Percentiles rank a stretch among this genome's conserved stretches.
Conservation (phyloP, 2,113 vertebrate genomes). For the Perca schrenkii region DNA sequence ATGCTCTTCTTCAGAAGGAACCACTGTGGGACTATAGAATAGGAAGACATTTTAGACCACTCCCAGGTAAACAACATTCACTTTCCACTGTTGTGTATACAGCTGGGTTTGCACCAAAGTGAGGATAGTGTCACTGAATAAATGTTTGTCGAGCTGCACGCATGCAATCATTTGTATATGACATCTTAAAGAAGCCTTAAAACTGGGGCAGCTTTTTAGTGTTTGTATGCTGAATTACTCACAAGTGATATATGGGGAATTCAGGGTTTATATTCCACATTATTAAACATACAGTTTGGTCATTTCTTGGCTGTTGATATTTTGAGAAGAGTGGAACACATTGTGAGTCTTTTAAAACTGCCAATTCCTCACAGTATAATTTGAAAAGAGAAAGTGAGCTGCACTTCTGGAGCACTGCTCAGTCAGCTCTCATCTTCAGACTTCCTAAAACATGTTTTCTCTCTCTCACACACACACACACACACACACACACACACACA, state of each 20-base stretch:
- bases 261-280: slow-evolving; percentile 7
- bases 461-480: slow-evolving; percentile 23
- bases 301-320: background rate
- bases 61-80: slow-evolving; percentile 63
- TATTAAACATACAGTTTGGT: slow-evolving; percentile 1
- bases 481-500: slow-evolving; percentile 55
- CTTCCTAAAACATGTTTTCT: slow-evolving; percentile 76
- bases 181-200: slow-evolving; percentile 37
- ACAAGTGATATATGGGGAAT: slow-evolving; percentile 20
- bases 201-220: slow-evolving; percentile 27
- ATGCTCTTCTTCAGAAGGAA: background rate
- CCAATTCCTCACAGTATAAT: background rate
- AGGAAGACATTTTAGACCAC: slow-evolving; percentile 15
- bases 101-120: slow-evolving; percentile 75
- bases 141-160: slow-evolving; percentile 71
- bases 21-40: background rate
- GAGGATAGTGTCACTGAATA: slow-evolving; percentile 55
- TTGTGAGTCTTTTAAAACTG: slow-evolving; percentile 12
- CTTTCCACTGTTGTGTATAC: slow-evolving; percentile 69
- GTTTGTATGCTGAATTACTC: slow-evolving; percentile 35
- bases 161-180: slow-evolving; percentile 55
- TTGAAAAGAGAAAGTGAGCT: slow-evolving; percentile 43
- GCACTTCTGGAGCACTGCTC: slow-evolving; percentile 33
- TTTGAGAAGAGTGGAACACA: slow-evolving; percentile 8
- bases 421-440: slow-evolving; percentile 35